Evolutionary conservation across 2,888 invertebrate genomes (phyloP).

Genomic region (Metellina segmentata): DNA sequence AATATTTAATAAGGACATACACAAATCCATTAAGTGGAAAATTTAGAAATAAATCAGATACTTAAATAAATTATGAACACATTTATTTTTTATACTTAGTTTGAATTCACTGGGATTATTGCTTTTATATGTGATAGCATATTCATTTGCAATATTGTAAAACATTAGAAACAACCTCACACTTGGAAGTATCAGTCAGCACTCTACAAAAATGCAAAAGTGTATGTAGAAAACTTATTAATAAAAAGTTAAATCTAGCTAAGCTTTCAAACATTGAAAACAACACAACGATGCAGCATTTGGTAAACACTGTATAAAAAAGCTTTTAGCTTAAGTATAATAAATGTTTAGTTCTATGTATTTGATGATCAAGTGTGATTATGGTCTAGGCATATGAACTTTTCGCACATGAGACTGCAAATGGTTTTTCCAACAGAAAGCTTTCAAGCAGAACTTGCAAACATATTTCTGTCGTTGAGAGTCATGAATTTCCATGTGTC

Average conservation of each 20-base stretch:
- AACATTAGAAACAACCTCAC: background rate
- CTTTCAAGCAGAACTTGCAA: slow-evolving; percentile 70
- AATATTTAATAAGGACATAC: too few species aligned
- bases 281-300: background rate
- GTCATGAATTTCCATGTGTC: slow-evolving; percentile 77
- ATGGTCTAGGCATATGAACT: slow-evolving; percentile 64
- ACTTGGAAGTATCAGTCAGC: background rate
- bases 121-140: too few species aligned
- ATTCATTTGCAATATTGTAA: background rate
- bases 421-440: slow-evolving; percentile 77
- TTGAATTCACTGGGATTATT: too few species aligned
- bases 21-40: too few species aligned
- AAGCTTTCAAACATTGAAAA: background rate
- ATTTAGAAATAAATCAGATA: too few species aligned
- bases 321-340: slow-evolving; percentile 6
- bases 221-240: background rate
- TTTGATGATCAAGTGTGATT: background rate
- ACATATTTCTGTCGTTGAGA: slow-evolving; percentile 75
- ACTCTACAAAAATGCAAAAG: background rate
- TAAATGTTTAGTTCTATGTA: background rate
- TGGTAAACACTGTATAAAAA: background rate
- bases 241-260: background rate
- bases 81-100: too few species aligned
- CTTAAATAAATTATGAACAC: too few species aligned
- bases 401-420: slow-evolving; percentile 74